A percentile compares a stretch with the other conserved stretches of the same genome.
Conservation (phyloP, 2,888 invertebrate genomes). For the Ferdinandea cuprea region DNA sequence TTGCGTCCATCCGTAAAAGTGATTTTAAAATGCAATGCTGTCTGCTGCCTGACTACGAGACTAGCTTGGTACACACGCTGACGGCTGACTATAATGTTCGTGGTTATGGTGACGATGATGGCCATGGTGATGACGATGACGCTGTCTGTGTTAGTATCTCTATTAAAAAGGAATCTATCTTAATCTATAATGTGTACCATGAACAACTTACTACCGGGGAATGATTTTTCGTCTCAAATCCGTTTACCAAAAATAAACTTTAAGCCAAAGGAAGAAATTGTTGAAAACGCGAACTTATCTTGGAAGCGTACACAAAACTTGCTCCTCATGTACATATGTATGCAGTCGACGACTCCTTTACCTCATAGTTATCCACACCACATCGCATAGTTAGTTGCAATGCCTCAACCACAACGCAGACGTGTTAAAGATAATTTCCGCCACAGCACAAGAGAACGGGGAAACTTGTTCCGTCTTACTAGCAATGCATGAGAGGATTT, state of each 20-base stretch:
- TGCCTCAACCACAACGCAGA: conserved; percentile 32
- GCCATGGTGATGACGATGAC: background rate
- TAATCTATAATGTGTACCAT: background rate
- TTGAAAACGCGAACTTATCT: conserved; percentile 42
- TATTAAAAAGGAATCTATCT: conserved; percentile 28
- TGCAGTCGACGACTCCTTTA: background rate
- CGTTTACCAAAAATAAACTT: conserved; percentile 10
- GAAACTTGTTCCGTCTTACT: conserved; percentile 7
- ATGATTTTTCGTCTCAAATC: conserved; percentile 6
- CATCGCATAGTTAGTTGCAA: too few relatives aligned
- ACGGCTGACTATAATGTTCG: background rate
- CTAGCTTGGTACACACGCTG: background rate
- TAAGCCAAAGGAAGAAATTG: conserved; percentile 29
- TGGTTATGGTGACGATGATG: background rate
- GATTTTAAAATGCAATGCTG: conserved; percentile 43
- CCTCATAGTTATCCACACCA: background rate
- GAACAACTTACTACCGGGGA: background rate
- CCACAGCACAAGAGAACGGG: conserved; percentile 41
- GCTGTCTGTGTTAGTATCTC: conserved; percentile 9
- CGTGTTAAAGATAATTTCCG: conserved; percentile 65
- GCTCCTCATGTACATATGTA: background rate
- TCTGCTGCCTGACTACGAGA: conserved; percentile 19
- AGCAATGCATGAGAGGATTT: background rate
- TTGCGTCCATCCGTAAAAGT: conserved; percentile 42
- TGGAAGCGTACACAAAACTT: background rate